Evolutionary conservation across 2,113 vertebrate species (phyloP), one percentile per base, ranked within the genome.

Genomic region (Xiphophorus maculatus): DNA sequence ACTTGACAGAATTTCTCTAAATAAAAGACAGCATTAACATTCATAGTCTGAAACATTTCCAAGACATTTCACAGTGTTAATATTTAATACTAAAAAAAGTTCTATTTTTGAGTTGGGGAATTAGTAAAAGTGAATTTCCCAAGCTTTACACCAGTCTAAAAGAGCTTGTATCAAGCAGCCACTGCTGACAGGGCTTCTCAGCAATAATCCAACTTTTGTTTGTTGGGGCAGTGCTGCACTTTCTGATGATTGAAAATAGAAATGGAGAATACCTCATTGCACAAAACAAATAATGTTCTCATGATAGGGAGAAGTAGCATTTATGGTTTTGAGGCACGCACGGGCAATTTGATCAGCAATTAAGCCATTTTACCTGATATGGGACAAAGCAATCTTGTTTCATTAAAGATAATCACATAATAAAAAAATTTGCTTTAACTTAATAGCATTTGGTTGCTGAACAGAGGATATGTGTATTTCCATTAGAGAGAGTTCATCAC

Each of bases 221-320:
- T 33, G 44, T 33, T 13, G 25, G 33, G 25, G 40, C 13, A 62
- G 15, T 29, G 4, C 29, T 67, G 61, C 19, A 28, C 7, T 62
- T 27, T 71, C 60, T 15, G 17, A n/a, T 40, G 4, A 35, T n/a
- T 71, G 61, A 62, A 62, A 71, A 62, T 62, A 42, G 33, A 61
- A 33, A 29, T 28, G n/a, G 32, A 40, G 8, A 71, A n/a, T 29
- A 37, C 14, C n/a, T 15, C 13, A 40, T 5, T 62, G 22, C n/a
- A 71, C 54, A 19, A 71, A 71, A 28, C 37, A 10, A 71, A 12
- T 27, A 33, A 8, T 58, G 9, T 19, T 37, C 27, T 58, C 19
- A 69, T 12, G 25, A 32, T 33, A 37, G n/a, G 32, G 15, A 32
- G 6, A 60, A 60, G 22, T 15, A 6, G 15, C 32, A 27, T 60